phyloP scores from a whole-genome alignment of 1,140 invertebrate species.

The Antheraea mylitta region DNA sequence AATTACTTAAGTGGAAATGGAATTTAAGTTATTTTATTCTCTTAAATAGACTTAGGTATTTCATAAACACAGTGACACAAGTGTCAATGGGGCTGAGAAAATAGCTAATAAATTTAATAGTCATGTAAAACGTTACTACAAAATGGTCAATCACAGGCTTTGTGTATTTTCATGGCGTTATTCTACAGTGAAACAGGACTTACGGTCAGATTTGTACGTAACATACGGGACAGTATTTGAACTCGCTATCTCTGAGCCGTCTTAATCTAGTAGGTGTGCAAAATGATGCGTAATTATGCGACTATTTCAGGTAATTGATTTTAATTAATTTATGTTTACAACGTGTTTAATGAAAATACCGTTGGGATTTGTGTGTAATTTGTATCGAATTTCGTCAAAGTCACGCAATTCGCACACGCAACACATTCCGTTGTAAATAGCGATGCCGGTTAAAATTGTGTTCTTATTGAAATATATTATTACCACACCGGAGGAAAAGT shows the following conservation, averaged over 20 bases:
- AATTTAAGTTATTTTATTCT: too few species aligned
- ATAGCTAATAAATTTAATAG: too few species aligned
- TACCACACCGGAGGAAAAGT: slow-evolving; percentile 33
- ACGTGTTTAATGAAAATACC: slow-evolving; percentile 11
- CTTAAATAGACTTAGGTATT: background rate
- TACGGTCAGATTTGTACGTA: too few species aligned
- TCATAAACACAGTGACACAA: background rate
- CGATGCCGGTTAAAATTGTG: slow-evolving; percentile 32
- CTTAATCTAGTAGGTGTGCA: background rate
- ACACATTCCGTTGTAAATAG: slow-evolving; percentile 1
- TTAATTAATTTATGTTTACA: slow-evolving; percentile 10
- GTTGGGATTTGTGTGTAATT: slow-evolving; percentile 6
- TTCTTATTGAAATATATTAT: slow-evolving; percentile 40
- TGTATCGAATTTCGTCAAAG: slow-evolving; percentile 12
- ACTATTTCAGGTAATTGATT: slow-evolving; percentile 6
- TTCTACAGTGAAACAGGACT: too few species aligned
- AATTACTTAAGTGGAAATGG: too few species aligned
- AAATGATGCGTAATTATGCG: background rate
- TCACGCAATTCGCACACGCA: slow-evolving; percentile 9
- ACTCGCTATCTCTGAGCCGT: background rate
- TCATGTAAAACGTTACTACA: background rate
- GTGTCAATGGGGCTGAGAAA: background rate
- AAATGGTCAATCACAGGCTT: background rate
- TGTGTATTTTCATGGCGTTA: background rate
- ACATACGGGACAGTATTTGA: too few species aligned